Base-by-base conservation (phyloP, 2,888 invertebrate genomes). In the Siphonodentalium dalli region DNA sequence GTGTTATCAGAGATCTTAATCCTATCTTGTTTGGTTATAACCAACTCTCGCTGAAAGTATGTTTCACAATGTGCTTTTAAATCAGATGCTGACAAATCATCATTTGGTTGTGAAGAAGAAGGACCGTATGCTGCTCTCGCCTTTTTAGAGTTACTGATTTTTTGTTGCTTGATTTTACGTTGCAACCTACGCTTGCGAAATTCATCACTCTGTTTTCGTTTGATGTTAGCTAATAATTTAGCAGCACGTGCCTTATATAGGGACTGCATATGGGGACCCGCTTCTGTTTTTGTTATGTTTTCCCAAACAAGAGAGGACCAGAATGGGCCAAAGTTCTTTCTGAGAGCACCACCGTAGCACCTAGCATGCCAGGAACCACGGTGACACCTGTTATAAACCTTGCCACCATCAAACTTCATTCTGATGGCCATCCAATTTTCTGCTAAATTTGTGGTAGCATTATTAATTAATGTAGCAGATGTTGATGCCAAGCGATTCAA, bases 331-430 rank as follows among this genome's bases (percentile, higher is more conserved):
- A 54, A 24, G 35, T 58, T 58, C 28, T 40, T 41, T 1, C 50
- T 26, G 13, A 58, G 31, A n/a, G 38, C 50, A 20, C 50, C 54
- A 24, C 54, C 54, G 46, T 39, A 46, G 20, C 54, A 60, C 9
- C 60, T 44, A 15, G 47, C 35, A 24, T 56, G 18, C 53, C 60
- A 57, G 6, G 60, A 48, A 24, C 58, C 54, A 1, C 50, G 18
- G 5, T 27, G n/a, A 18, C 58, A 58, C 23, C 49, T 28, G 21
- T 58, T 61, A 2, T 42, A 20, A 6, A 50, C 27, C 28, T 60
- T 63, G 0, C 59, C 63, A 15, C 63, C 60, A 50, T 63, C 63
- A 58, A 58, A 61, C 29, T 55, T 61, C 13, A 31, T 15, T 7
- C 54, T 1, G 13, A 60, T 51, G 5, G 48, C 23, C 53, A 61